phyloP scores from a whole-genome alignment of 2,888 invertebrate genomes.

The Mythimna loreyi region DNA sequence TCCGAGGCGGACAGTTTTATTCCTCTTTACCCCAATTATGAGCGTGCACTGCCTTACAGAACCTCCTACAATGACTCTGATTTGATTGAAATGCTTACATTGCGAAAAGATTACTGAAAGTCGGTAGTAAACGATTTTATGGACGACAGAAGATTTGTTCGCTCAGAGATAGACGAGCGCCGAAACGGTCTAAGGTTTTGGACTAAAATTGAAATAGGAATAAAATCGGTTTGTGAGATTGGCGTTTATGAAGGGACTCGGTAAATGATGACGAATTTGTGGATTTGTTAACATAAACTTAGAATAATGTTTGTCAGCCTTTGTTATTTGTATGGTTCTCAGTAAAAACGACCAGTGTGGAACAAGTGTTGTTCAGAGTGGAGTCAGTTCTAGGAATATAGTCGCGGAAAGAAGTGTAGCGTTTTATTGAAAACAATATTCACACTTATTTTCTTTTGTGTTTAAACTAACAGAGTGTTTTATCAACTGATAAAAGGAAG shows the following conservation, averaged over 20 bases:
- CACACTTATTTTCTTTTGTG: not conserved
- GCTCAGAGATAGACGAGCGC: slow-evolving; percentile 46
- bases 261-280: slow-evolving; percentile 1
- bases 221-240: slow-evolving; percentile 44
- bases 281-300: slow-evolving; percentile 33
- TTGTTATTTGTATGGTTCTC: not conserved
- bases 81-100: slow-evolving; percentile 73
- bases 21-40: slow-evolving; percentile 70
- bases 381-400: not conserved
- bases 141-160: slow-evolving; percentile 63
- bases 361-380: not conserved
- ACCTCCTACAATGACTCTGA: slow-evolving; percentile 69
- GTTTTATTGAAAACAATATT: not conserved
- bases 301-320: not conserved
- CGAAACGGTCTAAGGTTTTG: slow-evolving; percentile 31
- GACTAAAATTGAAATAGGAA: slow-evolving; percentile 59
- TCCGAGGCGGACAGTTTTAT: slow-evolving; percentile 67
- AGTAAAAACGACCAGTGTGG: not conserved
- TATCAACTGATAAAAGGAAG: not conserved
- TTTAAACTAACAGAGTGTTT: slow-evolving; percentile 1
- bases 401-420: not conserved
- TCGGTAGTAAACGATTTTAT: slow-evolving; percentile 65
- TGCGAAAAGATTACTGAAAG: slow-evolving; percentile 64
- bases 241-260: slow-evolving; percentile 39
- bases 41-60: slow-evolving; percentile 61